A percentile compares a stretch with the other conserved stretches of the same genome.
Evolutionary conservation across 2,113 vertebrate species (phyloP).

Genomic region (Melanostigma gelatinosum): DNA sequence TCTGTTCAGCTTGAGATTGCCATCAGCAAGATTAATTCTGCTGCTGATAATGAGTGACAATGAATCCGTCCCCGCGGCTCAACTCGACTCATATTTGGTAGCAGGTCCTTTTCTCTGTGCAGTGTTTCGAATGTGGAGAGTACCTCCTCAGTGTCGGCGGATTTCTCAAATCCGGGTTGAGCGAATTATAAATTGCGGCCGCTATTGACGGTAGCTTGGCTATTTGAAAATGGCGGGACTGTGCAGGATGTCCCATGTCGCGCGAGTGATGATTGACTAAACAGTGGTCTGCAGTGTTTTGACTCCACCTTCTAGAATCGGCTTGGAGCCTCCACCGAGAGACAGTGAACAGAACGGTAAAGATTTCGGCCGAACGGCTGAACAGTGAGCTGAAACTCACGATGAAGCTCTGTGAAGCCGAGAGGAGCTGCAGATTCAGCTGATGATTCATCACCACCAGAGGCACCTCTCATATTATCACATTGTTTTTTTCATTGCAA

Average conservation of each 20-base stretch:
- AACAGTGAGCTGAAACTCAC: background rate
- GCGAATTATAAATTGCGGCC: too few species aligned
- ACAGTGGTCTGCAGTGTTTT: background rate
- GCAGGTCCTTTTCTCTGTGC: background rate
- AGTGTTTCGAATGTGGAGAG: background rate
- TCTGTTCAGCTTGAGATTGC: conserved; percentile 49
- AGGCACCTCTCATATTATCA: background rate
- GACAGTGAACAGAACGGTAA: background rate
- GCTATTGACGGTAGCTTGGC: background rate
- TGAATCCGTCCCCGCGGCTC: conserved; percentile 7
- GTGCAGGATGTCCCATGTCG: background rate
- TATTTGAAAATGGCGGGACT: background rate
- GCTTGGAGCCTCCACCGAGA: background rate
- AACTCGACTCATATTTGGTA: background rate
- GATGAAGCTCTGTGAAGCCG: background rate
- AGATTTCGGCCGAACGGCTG: background rate
- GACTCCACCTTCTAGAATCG: background rate
- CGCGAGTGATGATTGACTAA: background rate
- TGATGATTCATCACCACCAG: background rate
- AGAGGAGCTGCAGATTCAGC: background rate
- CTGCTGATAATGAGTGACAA: conserved; percentile 42
- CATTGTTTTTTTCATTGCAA: background rate
- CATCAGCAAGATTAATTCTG: conserved; percentile 59
- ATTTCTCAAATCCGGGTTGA: background rate
- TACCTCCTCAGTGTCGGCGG: background rate